Percentiles rank a stretch among this genome's conserved stretches.
Conservation (phyloP, 2,888 invertebrate genomes). For the Tachina grossa region DNA sequence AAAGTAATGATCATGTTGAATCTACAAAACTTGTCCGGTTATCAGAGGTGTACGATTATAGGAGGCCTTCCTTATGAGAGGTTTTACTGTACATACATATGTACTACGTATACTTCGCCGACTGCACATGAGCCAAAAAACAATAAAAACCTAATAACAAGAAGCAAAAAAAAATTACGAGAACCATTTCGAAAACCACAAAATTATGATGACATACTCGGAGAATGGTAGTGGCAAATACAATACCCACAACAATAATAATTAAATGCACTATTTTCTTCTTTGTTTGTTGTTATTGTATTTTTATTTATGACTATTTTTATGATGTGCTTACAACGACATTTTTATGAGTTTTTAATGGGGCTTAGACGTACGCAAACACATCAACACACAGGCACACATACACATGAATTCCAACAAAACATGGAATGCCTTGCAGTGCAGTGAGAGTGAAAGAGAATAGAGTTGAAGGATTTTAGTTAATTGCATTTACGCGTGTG, state of each 20-base stretch:
- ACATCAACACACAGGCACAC: background rate
- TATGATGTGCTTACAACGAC: slow-evolving; percentile 82
- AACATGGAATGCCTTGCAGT: background rate
- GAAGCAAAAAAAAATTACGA: slow-evolving; percentile 49
- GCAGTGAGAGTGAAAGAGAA: background rate
- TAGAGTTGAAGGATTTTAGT: slow-evolving; percentile 28
- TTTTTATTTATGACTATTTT: slow-evolving; percentile 83
- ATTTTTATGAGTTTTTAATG: slow-evolving; percentile 83
- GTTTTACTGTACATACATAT: too few species aligned
- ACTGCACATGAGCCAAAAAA: slow-evolving; percentile 30
- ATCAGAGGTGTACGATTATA: too few species aligned
- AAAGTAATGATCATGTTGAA: too few species aligned
- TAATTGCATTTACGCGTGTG: slow-evolving; percentile 78
- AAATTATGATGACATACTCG: slow-evolving; percentile 70
- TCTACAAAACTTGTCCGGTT: too few species aligned
- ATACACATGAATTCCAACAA: background rate
- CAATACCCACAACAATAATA: slow-evolving; percentile 62
- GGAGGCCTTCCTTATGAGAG: too few species aligned
- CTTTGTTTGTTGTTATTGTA: background rate
- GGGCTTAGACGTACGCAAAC: slow-evolving; percentile 69
- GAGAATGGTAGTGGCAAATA: slow-evolving; percentile 65
- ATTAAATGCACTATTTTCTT: slow-evolving; percentile 37
- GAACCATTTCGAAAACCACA: slow-evolving; percentile 71
- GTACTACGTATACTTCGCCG: background rate
- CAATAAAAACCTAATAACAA: slow-evolving; percentile 47